Percentiles rank a stretch among this genome's conserved stretches.
Evolutionary conservation across 1,140 invertebrate genomes (phyloP).

Genomic region (Drosophila melanogaster): DNA sequence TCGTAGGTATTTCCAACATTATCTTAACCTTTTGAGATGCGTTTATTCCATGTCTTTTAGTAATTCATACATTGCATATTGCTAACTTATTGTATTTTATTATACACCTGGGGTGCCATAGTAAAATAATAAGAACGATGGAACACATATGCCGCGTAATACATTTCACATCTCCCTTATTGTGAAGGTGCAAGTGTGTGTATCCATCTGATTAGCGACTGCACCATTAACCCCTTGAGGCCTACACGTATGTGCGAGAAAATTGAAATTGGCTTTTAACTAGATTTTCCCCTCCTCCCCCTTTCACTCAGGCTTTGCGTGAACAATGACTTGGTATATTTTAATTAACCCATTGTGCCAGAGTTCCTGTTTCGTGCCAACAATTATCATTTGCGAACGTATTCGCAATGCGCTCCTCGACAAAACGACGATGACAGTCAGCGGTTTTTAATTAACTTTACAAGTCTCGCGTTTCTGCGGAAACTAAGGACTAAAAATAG

Average conservation of each 20-base stretch:
- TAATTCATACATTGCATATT: too few relatives aligned
- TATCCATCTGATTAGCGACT: conserved; percentile 25
- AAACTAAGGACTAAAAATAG: conserved; percentile 38
- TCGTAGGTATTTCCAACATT: neutral
- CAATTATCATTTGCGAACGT: conserved; percentile 40
- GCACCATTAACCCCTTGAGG: conserved; percentile 46
- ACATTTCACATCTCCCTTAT: neutral
- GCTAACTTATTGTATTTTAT: neutral
- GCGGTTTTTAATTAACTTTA: conserved; percentile 51
- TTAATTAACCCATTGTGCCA: conserved; percentile 63
- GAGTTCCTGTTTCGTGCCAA: conserved; percentile 31
- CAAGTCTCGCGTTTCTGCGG: conserved; percentile 7
- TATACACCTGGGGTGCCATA: neutral
- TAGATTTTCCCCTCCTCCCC: conserved; percentile 12
- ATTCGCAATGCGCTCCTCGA: conserved; percentile 15
- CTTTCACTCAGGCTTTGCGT: neutral
- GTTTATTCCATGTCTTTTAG: too few relatives aligned
- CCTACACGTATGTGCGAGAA: conserved; percentile 23
- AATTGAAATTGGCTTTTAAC: conserved; percentile 48
- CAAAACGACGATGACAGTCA: conserved; percentile 24
- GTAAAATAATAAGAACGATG: too few relatives aligned
- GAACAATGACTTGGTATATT: conserved; percentile 42
- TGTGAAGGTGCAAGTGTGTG: neutral
- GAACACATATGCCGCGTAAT: too few relatives aligned
- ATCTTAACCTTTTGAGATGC: too few relatives aligned